Evolutionary conservation across 2,888 invertebrate genomes (phyloP).

Genomic region (Sabellastarte sp.): DNA sequence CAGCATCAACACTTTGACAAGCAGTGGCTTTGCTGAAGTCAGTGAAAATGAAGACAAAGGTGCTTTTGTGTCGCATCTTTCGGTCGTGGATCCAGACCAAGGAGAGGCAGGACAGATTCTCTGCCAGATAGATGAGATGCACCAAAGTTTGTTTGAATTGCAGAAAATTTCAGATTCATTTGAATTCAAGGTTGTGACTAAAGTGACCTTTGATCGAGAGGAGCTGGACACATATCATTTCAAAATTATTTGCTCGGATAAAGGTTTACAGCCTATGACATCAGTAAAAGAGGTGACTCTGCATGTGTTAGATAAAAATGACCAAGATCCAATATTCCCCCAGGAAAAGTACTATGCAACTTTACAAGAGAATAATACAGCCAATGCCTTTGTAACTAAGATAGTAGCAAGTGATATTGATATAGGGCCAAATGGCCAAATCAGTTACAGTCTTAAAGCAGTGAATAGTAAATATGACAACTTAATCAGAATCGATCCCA

Average conservation of each 20-base stretch:
- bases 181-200: not conserved
- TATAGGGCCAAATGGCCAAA: not conserved
- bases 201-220: not conserved
- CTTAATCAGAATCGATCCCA: not conserved
- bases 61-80: conserved; percentile 71
- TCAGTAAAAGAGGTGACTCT: not conserved
- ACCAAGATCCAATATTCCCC: not conserved
- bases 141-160: not conserved
- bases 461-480: not conserved
- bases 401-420: not conserved
- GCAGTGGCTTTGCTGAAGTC: conserved; percentile 58
- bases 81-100: conserved; percentile 78
- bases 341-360: not conserved
- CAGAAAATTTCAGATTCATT: not conserved
- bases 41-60: conserved; percentile 83
- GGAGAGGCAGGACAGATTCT: conserved; percentile 80
- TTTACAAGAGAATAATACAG: not conserved
- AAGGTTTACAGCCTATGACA: not conserved
- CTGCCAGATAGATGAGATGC: conserved; percentile 25
- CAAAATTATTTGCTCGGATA: not conserved
- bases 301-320: not conserved
- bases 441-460: not conserved
- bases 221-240: not conserved
- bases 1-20: conserved; percentile 33
- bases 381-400: not conserved